Conservation (phyloP, 2,113 vertebrate genomes). For the Sarotherodon lohbergeri region DNA sequence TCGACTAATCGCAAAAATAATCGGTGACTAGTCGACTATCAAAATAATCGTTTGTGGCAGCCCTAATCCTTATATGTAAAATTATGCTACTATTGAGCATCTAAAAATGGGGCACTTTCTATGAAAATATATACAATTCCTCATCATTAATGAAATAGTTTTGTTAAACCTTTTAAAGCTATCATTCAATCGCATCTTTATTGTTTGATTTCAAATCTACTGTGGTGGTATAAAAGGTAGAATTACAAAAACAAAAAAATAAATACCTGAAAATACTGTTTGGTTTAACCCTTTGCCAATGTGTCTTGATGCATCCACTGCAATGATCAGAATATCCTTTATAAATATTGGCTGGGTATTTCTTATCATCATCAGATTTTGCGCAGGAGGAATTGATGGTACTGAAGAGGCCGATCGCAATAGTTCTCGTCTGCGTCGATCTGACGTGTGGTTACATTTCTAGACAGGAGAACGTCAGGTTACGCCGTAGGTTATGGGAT, state of each 20-base stretch:
- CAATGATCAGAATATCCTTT: background rate
- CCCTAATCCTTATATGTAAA: background rate
- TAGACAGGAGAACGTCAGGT: background rate
- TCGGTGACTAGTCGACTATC: too few relatives aligned
- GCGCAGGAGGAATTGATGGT: background rate
- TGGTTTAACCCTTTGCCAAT: background rate
- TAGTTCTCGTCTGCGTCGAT: background rate
- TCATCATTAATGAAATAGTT: background rate
- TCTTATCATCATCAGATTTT: background rate
- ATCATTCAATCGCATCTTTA: background rate
- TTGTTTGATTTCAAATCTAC: background rate
- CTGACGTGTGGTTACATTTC: fast-evolving
- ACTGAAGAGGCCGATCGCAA: fast-evolving
- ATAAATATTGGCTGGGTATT: fast-evolving
- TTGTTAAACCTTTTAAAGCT: background rate
- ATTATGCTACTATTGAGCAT: background rate
- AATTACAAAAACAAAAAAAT: background rate
- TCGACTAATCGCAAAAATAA: too few relatives aligned
- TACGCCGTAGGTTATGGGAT: background rate
- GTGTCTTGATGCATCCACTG: background rate
- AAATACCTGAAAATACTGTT: background rate
- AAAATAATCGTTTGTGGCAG: too few relatives aligned
- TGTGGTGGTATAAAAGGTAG: background rate
- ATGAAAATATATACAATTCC: background rate
- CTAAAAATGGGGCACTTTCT: background rate